Evolutionary conservation across 53 echinoderm and acorn worm species (phyloP).

Genomic region (Henricia sp.): DNA sequence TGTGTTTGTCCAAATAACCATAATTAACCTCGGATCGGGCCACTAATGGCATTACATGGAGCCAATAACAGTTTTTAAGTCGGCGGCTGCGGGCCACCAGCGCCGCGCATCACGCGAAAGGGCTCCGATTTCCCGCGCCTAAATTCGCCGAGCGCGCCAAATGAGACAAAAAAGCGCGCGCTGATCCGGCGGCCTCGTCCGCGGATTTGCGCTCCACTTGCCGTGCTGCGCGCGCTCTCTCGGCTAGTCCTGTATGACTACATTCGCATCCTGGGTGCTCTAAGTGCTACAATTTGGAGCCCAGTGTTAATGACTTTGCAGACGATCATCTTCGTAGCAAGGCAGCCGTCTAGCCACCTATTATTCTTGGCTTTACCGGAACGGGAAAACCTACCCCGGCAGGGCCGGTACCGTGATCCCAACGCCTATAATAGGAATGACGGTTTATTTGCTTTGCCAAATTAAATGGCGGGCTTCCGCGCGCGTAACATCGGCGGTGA

Average conservation of each 20-base stretch:
- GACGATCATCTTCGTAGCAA: conserved; percentile 45
- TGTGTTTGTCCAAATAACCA: conserved; percentile 65
- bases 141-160: conserved; percentile 20
- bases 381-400: conserved; percentile 13
- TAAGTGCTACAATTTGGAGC: conserved; percentile 15
- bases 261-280: not conserved
- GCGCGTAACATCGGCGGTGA: conserved; percentile 28
- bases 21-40: conserved; percentile 55
- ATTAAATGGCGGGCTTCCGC: conserved; percentile 37
- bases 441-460: conserved; percentile 56
- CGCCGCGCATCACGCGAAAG: not conserved
- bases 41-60: conserved; percentile 53
- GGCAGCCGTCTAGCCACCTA: conserved; percentile 52
- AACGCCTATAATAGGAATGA: conserved; percentile 31
- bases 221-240: conserved; percentile 6
- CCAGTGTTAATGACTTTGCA: conserved; percentile 64
- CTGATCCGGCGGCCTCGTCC: conserved; percentile 31
- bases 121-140: not conserved
- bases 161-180: conserved; percentile 60
- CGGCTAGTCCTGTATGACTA: not conserved
- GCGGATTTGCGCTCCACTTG: conserved; percentile 61
- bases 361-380: conserved; percentile 51
- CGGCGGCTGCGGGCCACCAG: conserved; percentile 44
- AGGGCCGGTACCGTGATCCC: conserved; percentile 38
- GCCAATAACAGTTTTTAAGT: conserved; percentile 60